Evolutionary conservation across 92 coral and sea anemone species (phyloP), one percentile per base, ranked within the genome.

Genomic region (Porites rus): DNA sequence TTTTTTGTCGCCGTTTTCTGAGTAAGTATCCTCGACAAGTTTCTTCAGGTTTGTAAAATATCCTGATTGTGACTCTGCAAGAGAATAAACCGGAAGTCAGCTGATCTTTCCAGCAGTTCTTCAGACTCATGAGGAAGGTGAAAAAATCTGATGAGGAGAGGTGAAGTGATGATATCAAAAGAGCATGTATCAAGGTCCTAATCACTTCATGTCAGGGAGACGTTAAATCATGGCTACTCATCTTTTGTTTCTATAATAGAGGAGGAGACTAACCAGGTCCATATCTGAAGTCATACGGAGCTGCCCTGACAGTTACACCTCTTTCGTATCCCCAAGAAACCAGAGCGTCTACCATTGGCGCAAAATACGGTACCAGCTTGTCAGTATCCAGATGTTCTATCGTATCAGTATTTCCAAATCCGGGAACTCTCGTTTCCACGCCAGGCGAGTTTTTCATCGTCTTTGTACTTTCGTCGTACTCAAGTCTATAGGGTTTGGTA

Each of bases 251-350:
- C 3, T 1, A 14, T 0, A 3, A 1, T 12, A 0, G 38, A 7
- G 28, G 20, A 12, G 19, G 7, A 4, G 21, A 21, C 84, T 82
- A 84, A 94, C 98, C 98, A 11, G 95, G 95, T 67, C 94, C 95
- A 73, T 88, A 88, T 77, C 98, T 84, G 82, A 92, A 94, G 92
- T 94, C 98, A 83, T 92, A 92, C 38, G 98, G 98, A 66, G 98
- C 96, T 14, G 94, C 98, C 68, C 94, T 85, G 83, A 92, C 95
- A 10, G 92, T 75, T 50, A 87, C 87, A 0, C 98, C 96, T 56
- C 98, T 88, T 56, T 87, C 86, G 67, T 94, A 94, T 24, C 98
- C 98, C 94, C 92, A 94, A 21, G 95, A 92, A 16, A 86, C 98
- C 75, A 94, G 78, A 2, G 77, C 77, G n/a, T 90, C 86, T 60